Evolutionary conservation across 1,140 invertebrate genomes (phyloP), one percentile per base, ranked within the genome.

Genomic region (Epicauta chinensis): DNA sequence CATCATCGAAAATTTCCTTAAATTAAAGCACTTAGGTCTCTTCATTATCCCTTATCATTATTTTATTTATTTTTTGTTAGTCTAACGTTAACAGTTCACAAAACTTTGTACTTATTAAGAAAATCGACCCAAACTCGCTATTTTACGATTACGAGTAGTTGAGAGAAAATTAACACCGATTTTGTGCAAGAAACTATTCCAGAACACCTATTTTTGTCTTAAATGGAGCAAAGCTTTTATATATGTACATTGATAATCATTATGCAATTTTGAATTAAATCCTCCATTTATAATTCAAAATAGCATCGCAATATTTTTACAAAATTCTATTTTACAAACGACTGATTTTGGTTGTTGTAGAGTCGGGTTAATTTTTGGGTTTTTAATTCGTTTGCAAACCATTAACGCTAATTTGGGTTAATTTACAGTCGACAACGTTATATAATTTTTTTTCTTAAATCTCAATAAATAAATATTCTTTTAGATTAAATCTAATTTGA

Each of bases 1-100:
- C 56, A 61, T 39, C 10, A 7, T 39, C 14, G 3, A n/a, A n/a
- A 7, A n/a, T 36, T 34, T 41, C 61, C 60, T 48, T 59, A 64
- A 62, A 63, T 62, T 63, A 66, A 67, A 67, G 65, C 65, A 67
- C 65, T 64, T 66, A 51, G 65, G 63, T 67, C 65, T 47, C 64
- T 66, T 66, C 65, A 67, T 62, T 56, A 63, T 64, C 64, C 64
- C 64, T 59, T n/a, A n/a, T n/a, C n/a, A n/a, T n/a, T n/a, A n/a
- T n/a, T n/a, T n/a, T n/a, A n/a, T n/a, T n/a, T n/a, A n/a, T n/a
- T n/a, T n/a, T n/a, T 55, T 55, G 57, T 63, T 55, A 52, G 57
- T 63, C 56, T 60, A 56, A 58, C 54, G 57, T 54, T 51, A 60
- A 51, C 59, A 57, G 62, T 59, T 63, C 57, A 49, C 58, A 64